Base-by-base conservation (phyloP, 1,140 invertebrate genomes). In the Coptotermes formosanus region DNA sequence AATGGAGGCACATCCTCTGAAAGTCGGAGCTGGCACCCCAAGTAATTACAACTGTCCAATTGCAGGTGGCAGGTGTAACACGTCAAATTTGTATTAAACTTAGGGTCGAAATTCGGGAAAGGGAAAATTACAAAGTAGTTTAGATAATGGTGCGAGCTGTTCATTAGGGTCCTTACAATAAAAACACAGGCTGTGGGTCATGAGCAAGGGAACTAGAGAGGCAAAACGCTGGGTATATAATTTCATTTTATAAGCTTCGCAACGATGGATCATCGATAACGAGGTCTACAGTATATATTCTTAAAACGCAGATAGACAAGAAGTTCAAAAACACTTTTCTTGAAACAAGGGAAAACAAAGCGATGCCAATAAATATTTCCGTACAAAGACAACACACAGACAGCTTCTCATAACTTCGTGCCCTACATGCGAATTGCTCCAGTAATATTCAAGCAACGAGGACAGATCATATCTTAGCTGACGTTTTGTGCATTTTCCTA, bases 21-120 rank as follows among this genome's bases (percentile, higher is more conserved):
- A n/a, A 11, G 64, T 75, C 25, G 59, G 59, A 21, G 21, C 25
- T 64, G 1, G 19, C 19, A n/a, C 59, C 25, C 25, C 21, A 19
- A 23, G 21, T 64, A 21, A 75, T 75, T 75, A 75, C n/a, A 30
- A 30, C 25, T 75, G 64, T 75, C 64, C 64, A 75, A 30, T 30
- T 75, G 64, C 25, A n/a, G 25, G 64, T 75, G 64, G 64, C 64
- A 75, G 64, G 64, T 75, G 64, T 30, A 75, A 75, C 25, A 25
- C 64, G 64, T 75, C 64, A 75, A 75, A 75, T 75, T 75, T 30
- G 64, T 75, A 75, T 25, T 75, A 75, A 75, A 75, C n/a, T 75
- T 75, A 75, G n/a, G 64, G 25, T 75, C 64, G 25, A 75, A 75
- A n/a, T 75, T 75, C 64, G 64, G 25, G n/a, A 30, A 75, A 55